These are phyloP conservation scores for Eilema caniola DNA, from an alignment of 2,888 invertebrate species.

Conservation along the genomic window DNA sequence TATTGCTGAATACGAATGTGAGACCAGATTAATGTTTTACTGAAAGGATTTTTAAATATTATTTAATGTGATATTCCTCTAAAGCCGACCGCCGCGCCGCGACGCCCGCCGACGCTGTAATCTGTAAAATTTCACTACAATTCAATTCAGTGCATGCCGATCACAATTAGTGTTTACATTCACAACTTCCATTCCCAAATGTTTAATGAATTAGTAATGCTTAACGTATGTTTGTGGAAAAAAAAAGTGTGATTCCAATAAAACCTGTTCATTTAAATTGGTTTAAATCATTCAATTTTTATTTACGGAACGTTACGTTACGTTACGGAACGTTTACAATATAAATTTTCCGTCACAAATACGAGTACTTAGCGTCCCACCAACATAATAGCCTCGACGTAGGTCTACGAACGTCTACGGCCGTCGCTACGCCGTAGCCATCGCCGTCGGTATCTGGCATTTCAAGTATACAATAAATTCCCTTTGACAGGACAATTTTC, in stretches of 20 bases:
- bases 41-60: background rate
- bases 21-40: background rate
- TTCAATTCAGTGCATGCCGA: constrained; percentile 31
- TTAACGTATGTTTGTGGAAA: background rate
- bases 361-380: constrained; percentile 15
- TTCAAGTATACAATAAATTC: constrained; percentile 25
- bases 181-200: constrained; percentile 35
- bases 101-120: constrained; percentile 16
- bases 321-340: background rate
- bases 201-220: background rate
- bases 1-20: background rate
- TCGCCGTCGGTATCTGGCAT: constrained; percentile 43
- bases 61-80: background rate
- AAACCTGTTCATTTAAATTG: constrained; percentile 1
- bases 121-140: constrained; percentile 37
- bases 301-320: no score
- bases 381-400: constrained; percentile 24
- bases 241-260: background rate
- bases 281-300: background rate
- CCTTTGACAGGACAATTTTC: constrained; percentile 18
- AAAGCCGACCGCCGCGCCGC: background rate
- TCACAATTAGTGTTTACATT: constrained; percentile 33
- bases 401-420: constrained; percentile 32
- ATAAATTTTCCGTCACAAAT: background rate
- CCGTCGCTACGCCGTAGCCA: constrained; percentile 37